Evolutionary conservation across 30 jellyfish, hydroid and myxozoan genomes (phyloP).

Genomic region (Chironex yamaguchii): DNA sequence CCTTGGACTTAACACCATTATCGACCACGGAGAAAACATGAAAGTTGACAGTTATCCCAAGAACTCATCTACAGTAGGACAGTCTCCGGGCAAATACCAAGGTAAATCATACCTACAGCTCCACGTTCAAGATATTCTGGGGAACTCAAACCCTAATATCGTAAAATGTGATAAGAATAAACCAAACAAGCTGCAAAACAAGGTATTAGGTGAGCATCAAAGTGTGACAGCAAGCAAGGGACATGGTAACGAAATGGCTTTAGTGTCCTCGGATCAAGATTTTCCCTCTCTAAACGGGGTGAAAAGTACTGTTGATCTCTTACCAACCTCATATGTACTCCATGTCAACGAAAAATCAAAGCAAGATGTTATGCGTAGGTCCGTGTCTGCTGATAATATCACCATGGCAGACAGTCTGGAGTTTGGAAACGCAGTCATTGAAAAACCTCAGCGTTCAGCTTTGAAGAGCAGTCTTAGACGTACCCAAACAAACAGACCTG

Average conservation of each 20-base stretch:
- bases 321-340: neutral
- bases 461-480: slow-evolving; percentile 78
- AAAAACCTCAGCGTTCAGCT: neutral
- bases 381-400: slow-evolving; percentile 58
- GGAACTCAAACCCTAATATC: neutral
- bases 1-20: too few relatives aligned
- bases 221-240: neutral
- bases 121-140: too few relatives aligned
- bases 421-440: neutral
- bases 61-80: neutral
- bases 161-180: neutral
- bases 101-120: neutral
- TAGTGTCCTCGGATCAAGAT: neutral
- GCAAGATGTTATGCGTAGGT: neutral
- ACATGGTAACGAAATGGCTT: neutral
- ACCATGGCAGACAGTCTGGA: slow-evolving; percentile 84
- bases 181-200: too few relatives aligned
- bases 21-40: neutral
- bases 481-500: neutral
- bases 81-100: neutral
- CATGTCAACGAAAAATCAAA: neutral
- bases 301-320: neutral
- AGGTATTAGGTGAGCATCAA: too few relatives aligned
- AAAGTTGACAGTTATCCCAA: neutral
- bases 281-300: neutral